A percentile compares a stretch with the other conserved stretches of the same genome.
Conservation (phyloP, 2,888 invertebrate species). For the Chrysopilus asiliformis region DNA sequence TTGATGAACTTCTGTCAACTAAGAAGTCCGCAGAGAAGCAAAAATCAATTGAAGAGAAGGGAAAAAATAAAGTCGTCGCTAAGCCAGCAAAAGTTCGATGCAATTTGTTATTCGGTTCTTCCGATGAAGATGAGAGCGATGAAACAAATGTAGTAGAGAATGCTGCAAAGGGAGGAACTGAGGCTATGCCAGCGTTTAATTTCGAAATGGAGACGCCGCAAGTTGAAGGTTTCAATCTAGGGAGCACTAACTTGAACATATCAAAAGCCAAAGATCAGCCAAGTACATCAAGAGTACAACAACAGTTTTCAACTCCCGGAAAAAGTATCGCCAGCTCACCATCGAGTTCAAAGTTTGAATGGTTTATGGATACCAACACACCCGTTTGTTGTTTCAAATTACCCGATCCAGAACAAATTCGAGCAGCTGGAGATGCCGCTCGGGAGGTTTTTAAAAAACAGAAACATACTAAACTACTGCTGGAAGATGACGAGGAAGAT, state of each 20-base stretch:
- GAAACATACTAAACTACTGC: constrained; percentile 1
- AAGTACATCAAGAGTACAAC: too few species aligned
- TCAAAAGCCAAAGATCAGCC: background rate
- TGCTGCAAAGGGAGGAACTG: background rate
- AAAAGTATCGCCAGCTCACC: too few species aligned
- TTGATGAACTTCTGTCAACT: background rate
- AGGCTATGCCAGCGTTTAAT: background rate
- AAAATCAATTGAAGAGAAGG: background rate
- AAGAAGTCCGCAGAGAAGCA: background rate
- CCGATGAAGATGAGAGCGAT: constrained; percentile 5
- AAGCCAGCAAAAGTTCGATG: background rate
- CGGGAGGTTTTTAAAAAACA: background rate
- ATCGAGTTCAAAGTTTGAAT: too few species aligned
- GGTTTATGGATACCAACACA: too few species aligned
- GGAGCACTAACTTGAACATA: background rate
- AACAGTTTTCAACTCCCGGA: too few species aligned
- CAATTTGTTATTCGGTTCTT: constrained; percentile 7
- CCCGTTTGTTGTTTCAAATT: constrained; percentile 5
- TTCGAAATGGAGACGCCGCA: background rate
- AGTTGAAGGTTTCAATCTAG: background rate
- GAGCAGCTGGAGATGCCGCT: constrained; percentile 7
- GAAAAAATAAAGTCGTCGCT: background rate
- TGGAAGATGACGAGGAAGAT: constrained; percentile 5
- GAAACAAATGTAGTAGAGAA: background rate
- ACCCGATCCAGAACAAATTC: constrained; percentile 4